phyloP scores from a whole-genome alignment of 2,797 vertebrate genomes.

The Phrynocephalus forsythii region DNA sequence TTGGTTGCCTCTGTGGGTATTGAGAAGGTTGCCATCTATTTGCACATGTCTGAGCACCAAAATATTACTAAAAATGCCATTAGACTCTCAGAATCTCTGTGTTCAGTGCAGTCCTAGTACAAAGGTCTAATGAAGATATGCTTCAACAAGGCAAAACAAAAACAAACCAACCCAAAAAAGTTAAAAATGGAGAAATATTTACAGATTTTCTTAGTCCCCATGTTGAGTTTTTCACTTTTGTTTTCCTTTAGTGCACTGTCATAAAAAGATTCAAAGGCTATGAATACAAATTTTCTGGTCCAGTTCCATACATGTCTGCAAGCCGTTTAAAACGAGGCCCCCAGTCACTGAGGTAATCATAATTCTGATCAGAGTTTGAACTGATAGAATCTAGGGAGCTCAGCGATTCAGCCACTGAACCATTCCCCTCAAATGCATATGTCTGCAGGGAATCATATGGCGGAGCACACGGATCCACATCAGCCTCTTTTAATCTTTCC shows the following conservation, averaged over 20 bases:
- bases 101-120: slow-evolving; percentile 74
- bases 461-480: slow-evolving; percentile 90
- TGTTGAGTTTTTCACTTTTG: slow-evolving; percentile 59
- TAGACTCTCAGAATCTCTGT: slow-evolving; percentile 67
- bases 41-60: slow-evolving; percentile 69
- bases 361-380: slow-evolving; percentile 97
- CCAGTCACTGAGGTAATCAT: slow-evolving; percentile 97
- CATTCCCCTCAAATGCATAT: slow-evolving; percentile 93
- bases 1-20: slow-evolving; percentile 72
- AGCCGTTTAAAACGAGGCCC: slow-evolving; percentile 96
- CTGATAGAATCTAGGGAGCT: slow-evolving; percentile 95
- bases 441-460: slow-evolving; percentile 97
- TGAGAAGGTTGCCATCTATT: slow-evolving; percentile 77
- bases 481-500: slow-evolving; percentile 94
- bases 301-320: slow-evolving; percentile 93
- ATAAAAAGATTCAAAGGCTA: slow-evolving; percentile 81
- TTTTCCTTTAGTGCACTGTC: slow-evolving; percentile 72
- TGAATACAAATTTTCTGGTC: slow-evolving; percentile 85
- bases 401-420: slow-evolving; percentile 92
- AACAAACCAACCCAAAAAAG: slow-evolving; percentile 50
- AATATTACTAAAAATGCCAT: slow-evolving; percentile 72
- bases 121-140: slow-evolving; percentile 76
- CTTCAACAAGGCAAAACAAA: slow-evolving; percentile 70
- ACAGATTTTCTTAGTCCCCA: slow-evolving; percentile 72
- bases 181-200: slow-evolving; percentile 78